These are phyloP conservation scores for Mungos mungo DNA, from an alignment of 2,113 vertebrate genomes.

Conservation along the genomic window DNA sequence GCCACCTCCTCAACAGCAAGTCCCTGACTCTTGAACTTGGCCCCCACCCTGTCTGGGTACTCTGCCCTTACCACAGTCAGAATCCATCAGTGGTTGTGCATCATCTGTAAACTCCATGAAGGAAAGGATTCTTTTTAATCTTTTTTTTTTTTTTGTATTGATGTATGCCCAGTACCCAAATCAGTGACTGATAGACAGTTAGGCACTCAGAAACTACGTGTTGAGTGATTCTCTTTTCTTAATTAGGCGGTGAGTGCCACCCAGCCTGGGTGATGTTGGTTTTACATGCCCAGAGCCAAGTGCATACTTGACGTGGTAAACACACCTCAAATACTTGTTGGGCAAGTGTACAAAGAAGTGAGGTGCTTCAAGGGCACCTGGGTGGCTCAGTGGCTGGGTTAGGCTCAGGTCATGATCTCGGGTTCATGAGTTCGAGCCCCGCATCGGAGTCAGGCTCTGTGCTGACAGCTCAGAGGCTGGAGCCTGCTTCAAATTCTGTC, in stretches of 20 bases:
- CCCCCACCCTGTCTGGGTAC: not conserved
- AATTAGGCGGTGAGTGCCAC: not conserved
- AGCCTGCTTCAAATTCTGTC: too few species aligned
- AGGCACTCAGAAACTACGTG: not conserved
- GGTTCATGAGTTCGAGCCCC: too few species aligned
- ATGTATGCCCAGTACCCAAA: not conserved
- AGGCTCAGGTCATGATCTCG: too few species aligned
- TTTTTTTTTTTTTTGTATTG: not conserved
- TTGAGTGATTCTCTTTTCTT: not conserved
- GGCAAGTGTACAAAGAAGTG: not conserved
- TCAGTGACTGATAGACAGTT: not conserved
- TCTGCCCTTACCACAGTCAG: not conserved
- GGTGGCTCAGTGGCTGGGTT: too few species aligned
- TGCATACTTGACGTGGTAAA: too few species aligned
- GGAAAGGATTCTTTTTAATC: not conserved
- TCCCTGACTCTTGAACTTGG: not conserved
- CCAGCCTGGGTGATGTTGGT: not conserved
- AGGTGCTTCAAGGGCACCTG: not conserved
- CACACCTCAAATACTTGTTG: not conserved
- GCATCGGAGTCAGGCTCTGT: too few species aligned
- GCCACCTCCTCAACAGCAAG: not conserved
- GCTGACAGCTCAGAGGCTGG: too few species aligned
- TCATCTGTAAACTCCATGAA: not conserved
- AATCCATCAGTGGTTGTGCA: not conserved
- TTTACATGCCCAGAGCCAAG: not conserved